A percentile compares a stretch with the other conserved stretches of the same genome.
phyloP scores from a whole-genome alignment of 2,797 vertebrate species.

The Ctenopoma kingsleyae region DNA sequence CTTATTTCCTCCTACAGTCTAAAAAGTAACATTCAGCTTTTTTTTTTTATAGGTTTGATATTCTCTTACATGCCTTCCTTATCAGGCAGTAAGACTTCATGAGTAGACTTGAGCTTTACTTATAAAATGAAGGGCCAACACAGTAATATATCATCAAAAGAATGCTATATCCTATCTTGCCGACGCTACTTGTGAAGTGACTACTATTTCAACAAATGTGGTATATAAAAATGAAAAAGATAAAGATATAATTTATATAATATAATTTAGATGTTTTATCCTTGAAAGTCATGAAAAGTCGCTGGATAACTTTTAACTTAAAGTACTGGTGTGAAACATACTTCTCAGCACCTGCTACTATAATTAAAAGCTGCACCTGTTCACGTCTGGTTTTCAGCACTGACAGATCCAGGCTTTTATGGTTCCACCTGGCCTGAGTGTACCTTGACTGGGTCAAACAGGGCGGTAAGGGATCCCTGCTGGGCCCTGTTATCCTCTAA shows the following conservation, averaged over 20 bases:
- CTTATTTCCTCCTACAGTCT: too few species aligned
- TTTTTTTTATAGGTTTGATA: too few species aligned
- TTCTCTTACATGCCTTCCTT: not conserved
- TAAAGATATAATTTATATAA: too few species aligned
- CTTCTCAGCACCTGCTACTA: conserved; percentile 50
- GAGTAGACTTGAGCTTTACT: not conserved
- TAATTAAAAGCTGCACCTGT: conserved; percentile 75
- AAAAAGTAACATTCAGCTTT: not conserved
- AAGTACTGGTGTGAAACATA: conserved; percentile 38
- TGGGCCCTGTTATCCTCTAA: not conserved
- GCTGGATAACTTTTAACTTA: conserved; percentile 46
- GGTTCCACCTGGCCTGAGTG: conserved; percentile 65
- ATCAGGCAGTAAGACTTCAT: not conserved
- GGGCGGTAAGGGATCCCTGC: conserved; percentile 50
- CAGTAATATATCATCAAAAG: not conserved
- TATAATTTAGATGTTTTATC: conserved; percentile 3
- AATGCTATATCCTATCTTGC: not conserved
- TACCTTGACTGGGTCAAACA: conserved; percentile 75
- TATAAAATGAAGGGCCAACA: not conserved
- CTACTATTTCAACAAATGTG: not conserved
- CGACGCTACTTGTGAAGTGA: not conserved
- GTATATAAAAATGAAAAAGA: conserved; percentile 7
- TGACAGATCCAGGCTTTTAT: conserved; percentile 70
- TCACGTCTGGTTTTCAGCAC: conserved; percentile 43
- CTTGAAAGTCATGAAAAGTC: conserved; percentile 56